These are phyloP conservation scores for Euwallacea similis DNA, from an alignment of 1,140 invertebrate species.

Conservation along the genomic window DNA sequence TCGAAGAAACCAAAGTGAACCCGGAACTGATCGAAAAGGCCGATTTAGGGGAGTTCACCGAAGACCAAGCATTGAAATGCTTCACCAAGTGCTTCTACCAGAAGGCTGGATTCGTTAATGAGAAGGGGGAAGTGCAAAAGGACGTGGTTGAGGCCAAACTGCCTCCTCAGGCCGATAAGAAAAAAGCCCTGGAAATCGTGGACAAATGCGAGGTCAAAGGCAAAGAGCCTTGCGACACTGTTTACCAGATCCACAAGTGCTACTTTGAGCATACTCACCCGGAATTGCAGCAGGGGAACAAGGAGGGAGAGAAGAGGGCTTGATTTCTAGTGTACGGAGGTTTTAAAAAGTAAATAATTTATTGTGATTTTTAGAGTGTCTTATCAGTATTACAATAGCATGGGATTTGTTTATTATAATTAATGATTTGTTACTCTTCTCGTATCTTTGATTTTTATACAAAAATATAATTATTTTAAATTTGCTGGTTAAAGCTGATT, in stretches of 20 bases:
- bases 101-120: constrained; percentile 48
- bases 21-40: constrained; percentile 49
- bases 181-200: constrained; percentile 46
- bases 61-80: constrained; percentile 47
- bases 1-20: constrained; percentile 47
- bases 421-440: no score
- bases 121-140: constrained; percentile 47
- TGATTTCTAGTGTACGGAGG: background rate
- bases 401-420: no score
- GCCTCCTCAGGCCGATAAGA: constrained; percentile 44
- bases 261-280: constrained; percentile 52
- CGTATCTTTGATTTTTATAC: background rate
- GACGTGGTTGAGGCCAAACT: constrained; percentile 50
- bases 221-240: constrained; percentile 54
- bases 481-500: no score
- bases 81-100: constrained; percentile 51
- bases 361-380: constrained; percentile 25
- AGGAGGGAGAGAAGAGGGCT: constrained; percentile 15
- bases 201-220: constrained; percentile 56
- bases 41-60: constrained; percentile 47
- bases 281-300: background rate
- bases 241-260: constrained; percentile 57
- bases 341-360: constrained; percentile 16
- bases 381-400: constrained; percentile 8
- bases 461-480: background rate